Base-by-base conservation (phyloP, 1,140 invertebrate genomes). In the Aphelenchoides avenae region DNA sequence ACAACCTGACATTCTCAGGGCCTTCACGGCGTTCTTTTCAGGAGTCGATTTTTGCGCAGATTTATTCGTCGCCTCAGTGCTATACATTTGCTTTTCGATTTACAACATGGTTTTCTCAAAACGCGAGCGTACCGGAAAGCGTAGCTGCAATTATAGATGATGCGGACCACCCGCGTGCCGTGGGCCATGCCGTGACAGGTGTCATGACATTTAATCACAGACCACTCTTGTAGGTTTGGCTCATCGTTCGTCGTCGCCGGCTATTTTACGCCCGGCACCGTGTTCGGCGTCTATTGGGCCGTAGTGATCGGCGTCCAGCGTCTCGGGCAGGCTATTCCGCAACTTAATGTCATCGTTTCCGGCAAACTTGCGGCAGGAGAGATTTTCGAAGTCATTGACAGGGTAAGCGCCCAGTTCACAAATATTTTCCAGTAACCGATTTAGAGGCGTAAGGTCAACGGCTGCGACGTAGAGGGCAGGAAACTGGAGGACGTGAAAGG, bases 251-350 rank as follows among this genome's bases (percentile, higher is more conserved):
- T 41, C 20, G 29, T 57, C 9, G 22, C 20, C 22, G 56, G 55
- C 22, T n/a, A 15, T 3, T 42, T 61, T 15, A 33, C 53, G 6
- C 55, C 55, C 7, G 55, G 55, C 24, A 57, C 55, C 9, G 55
- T 57, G n/a, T 57, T 47, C 29, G 58, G 33, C 5, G 40, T 42
- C 11, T 57, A 34, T 26, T 57, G 55, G 55, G 85, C 86, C 31
- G 86, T 92, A 1, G 78, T 93, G 33, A 86, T 86, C 69, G 89
- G 87, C 3, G 87, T 88, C 0, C 87, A 89, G 77, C 87, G 86
- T 70, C 80, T 91, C 5, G 86, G 89, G 36, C 84, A 90, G 68
- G 85, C 89, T 2, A 85, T 87, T 7, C 89, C 89, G 0, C 87
- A 86, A 68, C 67, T 91, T 0, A 86, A 88, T 67, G 83, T 84